phyloP scores from a whole-genome alignment of 2,888 invertebrate genomes.

The Nymphalis c-album region DNA sequence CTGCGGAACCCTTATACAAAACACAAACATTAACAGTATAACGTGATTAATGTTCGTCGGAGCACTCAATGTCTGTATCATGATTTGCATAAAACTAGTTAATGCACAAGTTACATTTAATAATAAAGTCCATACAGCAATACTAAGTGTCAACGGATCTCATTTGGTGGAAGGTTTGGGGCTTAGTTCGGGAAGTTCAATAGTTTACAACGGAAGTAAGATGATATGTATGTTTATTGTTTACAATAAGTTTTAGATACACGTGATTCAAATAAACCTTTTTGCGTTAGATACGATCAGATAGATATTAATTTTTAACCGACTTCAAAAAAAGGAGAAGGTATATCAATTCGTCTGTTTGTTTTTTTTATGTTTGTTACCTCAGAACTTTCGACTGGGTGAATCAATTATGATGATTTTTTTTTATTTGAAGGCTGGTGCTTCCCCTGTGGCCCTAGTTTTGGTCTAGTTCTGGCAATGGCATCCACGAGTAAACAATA shows the following conservation, averaged over 20 bases:
- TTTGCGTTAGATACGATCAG: no score
- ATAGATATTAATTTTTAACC: no score
- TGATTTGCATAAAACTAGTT: slow-evolving; percentile 78
- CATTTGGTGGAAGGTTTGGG: slow-evolving; percentile 15
- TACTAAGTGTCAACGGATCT: slow-evolving; percentile 29
- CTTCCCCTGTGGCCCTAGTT: no score
- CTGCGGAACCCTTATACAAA: slow-evolving; percentile 60
- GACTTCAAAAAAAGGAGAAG: no score
- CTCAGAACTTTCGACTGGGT: no score
- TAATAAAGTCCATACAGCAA: slow-evolving; percentile 32
- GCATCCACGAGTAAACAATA: no score
- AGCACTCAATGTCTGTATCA: slow-evolving; percentile 65
- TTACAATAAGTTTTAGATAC: not conserved
- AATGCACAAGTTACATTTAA: slow-evolving; percentile 63
- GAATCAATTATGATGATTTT: no score
- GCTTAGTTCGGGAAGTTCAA: no score
- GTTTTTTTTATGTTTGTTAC: no score
- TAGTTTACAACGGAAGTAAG: not conserved
- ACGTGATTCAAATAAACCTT: not conserved
- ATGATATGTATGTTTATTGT: not conserved
- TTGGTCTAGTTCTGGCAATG: no score
- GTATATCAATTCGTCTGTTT: no score
- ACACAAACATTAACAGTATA: slow-evolving; percentile 66
- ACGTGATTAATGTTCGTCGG: slow-evolving; percentile 72
- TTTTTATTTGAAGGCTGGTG: no score